phyloP scores from a whole-genome alignment of 2,888 invertebrate genomes.

The Eristalinus aeneus region DNA sequence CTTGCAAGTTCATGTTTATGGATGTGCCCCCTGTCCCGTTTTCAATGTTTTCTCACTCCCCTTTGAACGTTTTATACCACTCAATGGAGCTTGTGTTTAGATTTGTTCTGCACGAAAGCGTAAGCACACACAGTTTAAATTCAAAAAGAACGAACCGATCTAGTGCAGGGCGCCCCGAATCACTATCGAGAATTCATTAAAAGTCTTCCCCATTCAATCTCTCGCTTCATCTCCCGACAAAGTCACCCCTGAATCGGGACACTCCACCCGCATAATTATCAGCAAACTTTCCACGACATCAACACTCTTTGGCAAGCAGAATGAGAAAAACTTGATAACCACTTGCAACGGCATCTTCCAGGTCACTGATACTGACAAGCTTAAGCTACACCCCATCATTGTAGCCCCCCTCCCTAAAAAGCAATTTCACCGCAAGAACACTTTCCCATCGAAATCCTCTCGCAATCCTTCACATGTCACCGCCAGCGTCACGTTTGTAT shows the following conservation, averaged over 20 bases:
- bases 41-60: too few species aligned
- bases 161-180: not conserved
- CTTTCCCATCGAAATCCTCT: not conserved
- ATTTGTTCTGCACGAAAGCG: too few species aligned
- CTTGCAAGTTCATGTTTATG: too few species aligned
- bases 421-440: constrained; percentile 56
- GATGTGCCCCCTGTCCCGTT: too few species aligned
- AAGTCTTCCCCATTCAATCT: not conserved
- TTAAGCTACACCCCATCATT: not conserved
- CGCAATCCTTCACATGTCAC: constrained; percentile 26
- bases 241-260: too few species aligned
- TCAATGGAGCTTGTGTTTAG: too few species aligned
- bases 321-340: constrained; percentile 22
- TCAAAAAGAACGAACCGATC: too few species aligned
- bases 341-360: not conserved
- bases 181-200: not conserved
- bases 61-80: too few species aligned
- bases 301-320: constrained; percentile 18
- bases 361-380: constrained; percentile 12
- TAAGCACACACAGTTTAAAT: too few species aligned
- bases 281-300: not conserved
- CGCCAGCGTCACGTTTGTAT: constrained; percentile 12
- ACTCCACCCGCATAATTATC: not conserved
- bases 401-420: constrained; percentile 25
- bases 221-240: not conserved